Percentiles rank a stretch among this genome's conserved stretches.
These are phyloP conservation scores for Trachythela sp. DNA, from an alignment of 64 coral and sea anemone genomes.

Conservation along the genomic window DNA sequence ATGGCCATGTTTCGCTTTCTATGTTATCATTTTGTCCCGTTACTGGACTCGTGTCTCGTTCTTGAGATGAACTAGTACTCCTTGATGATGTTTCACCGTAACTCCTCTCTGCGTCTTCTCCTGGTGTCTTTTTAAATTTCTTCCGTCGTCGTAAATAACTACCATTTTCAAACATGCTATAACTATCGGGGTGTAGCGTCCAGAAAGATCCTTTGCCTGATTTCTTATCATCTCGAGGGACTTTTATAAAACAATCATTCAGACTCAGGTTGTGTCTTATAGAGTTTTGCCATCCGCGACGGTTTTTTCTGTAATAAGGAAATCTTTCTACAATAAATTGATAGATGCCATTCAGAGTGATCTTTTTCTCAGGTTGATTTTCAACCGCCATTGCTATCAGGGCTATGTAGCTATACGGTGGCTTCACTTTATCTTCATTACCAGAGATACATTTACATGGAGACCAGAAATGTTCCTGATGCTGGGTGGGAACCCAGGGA, in stretches of 20 bases:
- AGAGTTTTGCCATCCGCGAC: constrained; percentile 91
- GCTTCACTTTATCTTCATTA: constrained; percentile 57
- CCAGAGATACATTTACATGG: constrained; percentile 8
- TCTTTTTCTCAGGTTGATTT: constrained; percentile 58
- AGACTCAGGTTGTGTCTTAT: constrained; percentile 89
- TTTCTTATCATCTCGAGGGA: constrained; percentile 62
- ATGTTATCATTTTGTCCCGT: too few species aligned
- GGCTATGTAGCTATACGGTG: constrained; percentile 91
- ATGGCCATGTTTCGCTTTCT: neutral
- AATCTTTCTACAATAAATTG: constrained; percentile 67
- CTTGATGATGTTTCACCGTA: neutral
- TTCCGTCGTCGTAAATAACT: constrained; percentile 86
- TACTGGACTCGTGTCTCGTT: neutral
- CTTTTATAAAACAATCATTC: constrained; percentile 94
- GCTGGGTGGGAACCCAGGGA: neutral
- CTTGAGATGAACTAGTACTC: neutral
- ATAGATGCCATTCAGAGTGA: constrained; percentile 75
- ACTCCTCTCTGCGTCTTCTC: neutral
- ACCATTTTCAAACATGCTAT: constrained; percentile 80
- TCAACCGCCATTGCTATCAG: constrained; percentile 81
- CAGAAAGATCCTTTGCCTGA: constrained; percentile 74
- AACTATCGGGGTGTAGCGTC: constrained; percentile 68
- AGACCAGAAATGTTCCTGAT: neutral
- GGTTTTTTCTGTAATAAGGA: constrained; percentile 59
- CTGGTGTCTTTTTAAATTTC: constrained; percentile 47